These are phyloP conservation scores for Halcyon chelicuti DNA, from an alignment of 2,797 vertebrate species.

Conservation along the genomic window DNA sequence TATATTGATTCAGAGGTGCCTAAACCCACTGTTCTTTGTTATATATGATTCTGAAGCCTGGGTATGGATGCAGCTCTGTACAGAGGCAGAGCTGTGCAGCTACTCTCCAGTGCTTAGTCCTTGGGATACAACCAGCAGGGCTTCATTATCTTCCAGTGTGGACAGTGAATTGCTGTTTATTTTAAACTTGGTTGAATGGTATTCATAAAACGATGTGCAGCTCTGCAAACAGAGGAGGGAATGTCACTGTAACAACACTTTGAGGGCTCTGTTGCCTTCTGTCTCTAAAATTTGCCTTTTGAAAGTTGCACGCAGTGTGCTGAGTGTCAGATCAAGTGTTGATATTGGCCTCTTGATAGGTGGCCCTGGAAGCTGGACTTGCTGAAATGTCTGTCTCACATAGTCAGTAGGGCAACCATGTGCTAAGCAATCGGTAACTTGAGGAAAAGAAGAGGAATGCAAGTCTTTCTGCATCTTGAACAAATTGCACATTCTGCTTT, in stretches of 20 bases:
- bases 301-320: background rate
- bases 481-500: background rate
- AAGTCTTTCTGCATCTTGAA: slow-evolving; percentile 1
- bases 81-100: slow-evolving; percentile 1
- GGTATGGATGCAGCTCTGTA: background rate
- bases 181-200: background rate
- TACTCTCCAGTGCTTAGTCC: background rate
- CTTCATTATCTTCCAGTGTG: background rate
- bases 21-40: background rate
- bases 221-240: background rate
- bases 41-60: background rate
- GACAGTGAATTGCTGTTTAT: slow-evolving; percentile 6
- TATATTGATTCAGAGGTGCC: slow-evolving; percentile 14
- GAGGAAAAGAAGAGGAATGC: background rate
- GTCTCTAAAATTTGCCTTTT: slow-evolving; percentile 6
- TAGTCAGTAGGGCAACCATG: background rate
- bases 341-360: background rate
- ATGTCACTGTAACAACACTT: slow-evolving; percentile 16
- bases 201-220: slow-evolving; percentile 7
- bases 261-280: background rate
- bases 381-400: background rate
- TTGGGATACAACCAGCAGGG: background rate
- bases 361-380: background rate
- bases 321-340: slow-evolving; percentile 37
- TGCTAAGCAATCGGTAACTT: background rate